These are phyloP conservation scores for Philhelius pedissequus DNA, from an alignment of 2,888 invertebrate species.

Conservation along the genomic window DNA sequence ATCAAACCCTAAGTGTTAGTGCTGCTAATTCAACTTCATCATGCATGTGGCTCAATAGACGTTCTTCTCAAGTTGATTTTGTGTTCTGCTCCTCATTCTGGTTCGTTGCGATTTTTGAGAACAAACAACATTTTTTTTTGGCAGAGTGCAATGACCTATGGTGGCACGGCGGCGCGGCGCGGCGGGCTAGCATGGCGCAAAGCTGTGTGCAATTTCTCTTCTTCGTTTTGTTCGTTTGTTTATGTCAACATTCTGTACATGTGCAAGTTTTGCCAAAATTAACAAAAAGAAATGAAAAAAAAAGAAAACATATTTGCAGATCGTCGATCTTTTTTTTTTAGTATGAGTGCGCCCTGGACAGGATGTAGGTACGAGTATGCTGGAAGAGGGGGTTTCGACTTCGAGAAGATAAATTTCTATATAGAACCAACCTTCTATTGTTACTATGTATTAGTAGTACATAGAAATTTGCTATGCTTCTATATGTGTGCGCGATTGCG, in stretches of 20 bases:
- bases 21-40: background rate
- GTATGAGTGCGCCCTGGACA: conserved; percentile 34
- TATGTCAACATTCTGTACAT: conserved; percentile 34
- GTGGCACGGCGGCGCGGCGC: too few species aligned
- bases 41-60: conserved; percentile 36
- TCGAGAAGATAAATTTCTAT: conserved; percentile 26
- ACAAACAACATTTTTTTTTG: conserved; percentile 47
- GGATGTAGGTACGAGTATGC: conserved; percentile 29
- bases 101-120: conserved; percentile 58
- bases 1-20: background rate
- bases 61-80: background rate
- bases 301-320: conserved; percentile 34
- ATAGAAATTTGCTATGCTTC: conserved; percentile 56
- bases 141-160: conserved; percentile 63
- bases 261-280: conserved; percentile 55
- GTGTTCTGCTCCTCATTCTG: conserved; percentile 11
- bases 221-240: conserved; percentile 41
- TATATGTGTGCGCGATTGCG: conserved; percentile 43
- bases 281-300: background rate
- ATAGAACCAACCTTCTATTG: conserved; percentile 59
- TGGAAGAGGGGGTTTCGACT: background rate
- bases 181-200: conserved; percentile 12
- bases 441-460: conserved; percentile 60
- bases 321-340: conserved; percentile 19
- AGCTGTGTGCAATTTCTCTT: conserved; percentile 46